Conservation (phyloP, 1,140 invertebrate species). For the Ctenoplectra terminalis region DNA sequence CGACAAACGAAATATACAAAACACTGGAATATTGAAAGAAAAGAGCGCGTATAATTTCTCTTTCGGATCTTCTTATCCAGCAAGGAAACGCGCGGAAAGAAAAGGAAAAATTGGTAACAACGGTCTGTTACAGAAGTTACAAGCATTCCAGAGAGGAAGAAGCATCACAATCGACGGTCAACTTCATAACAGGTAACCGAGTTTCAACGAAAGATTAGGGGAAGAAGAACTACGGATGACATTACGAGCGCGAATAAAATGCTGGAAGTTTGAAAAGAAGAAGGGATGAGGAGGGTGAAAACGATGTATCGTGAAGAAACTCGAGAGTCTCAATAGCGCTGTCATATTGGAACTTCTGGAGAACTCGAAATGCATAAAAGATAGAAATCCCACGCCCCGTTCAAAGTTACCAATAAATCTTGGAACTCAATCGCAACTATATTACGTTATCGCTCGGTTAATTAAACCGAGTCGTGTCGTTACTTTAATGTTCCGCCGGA, state of each 20-base stretch:
- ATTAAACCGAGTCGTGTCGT: constrained; percentile 9
- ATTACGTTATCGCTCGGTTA: not conserved
- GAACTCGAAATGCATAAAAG: constrained; percentile 33
- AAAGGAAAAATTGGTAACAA: constrained; percentile 8
- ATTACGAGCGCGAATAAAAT: constrained; percentile 39
- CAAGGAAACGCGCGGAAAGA: too few species aligned
- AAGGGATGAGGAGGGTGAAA: too few species aligned
- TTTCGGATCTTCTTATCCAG: not conserved
- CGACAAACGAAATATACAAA: not conserved
- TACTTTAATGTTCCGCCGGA: not conserved
- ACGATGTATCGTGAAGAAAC: constrained; percentile 29
- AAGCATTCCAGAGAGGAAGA: not conserved
- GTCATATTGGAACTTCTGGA: constrained; percentile 24
- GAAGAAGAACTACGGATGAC: constrained; percentile 25
- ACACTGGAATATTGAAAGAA: not conserved
- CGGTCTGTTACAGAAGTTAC: not conserved
- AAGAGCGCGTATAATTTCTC: not conserved
- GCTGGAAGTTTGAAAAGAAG: constrained; percentile 7
- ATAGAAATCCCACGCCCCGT: constrained; percentile 2
- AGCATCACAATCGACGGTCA: constrained; percentile 19
- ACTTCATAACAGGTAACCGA: constrained; percentile 33
- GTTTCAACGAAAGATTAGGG: constrained; percentile 27
- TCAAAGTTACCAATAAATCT: not conserved
- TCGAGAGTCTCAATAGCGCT: constrained; percentile 14
- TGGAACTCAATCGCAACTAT: not conserved